Evolutionary conservation across 2,888 invertebrate species (phyloP).

Genomic region (Trachelus iudaicus): DNA sequence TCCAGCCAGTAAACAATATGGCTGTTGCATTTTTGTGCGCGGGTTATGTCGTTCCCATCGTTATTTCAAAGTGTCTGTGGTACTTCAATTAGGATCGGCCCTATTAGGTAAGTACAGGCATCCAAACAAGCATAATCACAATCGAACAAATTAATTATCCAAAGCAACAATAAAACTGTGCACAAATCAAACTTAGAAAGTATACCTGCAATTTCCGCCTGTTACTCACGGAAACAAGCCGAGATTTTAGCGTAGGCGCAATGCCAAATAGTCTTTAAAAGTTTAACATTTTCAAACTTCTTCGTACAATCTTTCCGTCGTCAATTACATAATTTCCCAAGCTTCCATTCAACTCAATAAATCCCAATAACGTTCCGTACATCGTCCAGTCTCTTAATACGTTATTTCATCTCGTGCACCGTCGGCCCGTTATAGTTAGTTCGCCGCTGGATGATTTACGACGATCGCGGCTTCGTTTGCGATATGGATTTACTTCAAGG

Average conservation of each 20-base stretch:
- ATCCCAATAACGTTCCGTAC: background rate
- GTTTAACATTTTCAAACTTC: background rate
- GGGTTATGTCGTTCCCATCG: slow-evolving; percentile 52
- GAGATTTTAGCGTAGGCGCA: slow-evolving; percentile 10
- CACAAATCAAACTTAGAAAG: background rate
- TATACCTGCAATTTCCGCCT: slow-evolving; percentile 12
- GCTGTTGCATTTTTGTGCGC: slow-evolving; percentile 50
- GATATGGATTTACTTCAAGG: background rate
- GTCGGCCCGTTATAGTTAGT: background rate
- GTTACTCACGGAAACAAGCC: slow-evolving; percentile 4
- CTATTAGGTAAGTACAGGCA: slow-evolving; percentile 16
- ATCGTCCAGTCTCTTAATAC: background rate
- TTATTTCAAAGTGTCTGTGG: slow-evolving; percentile 30
- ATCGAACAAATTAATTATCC: background rate
- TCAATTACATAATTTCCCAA: background rate
- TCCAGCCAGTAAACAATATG: slow-evolving; percentile 54
- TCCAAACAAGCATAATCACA: background rate
- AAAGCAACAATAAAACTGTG: background rate
- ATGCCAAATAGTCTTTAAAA: slow-evolving; percentile 10
- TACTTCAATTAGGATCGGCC: slow-evolving; percentile 19
- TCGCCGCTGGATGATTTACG: background rate
- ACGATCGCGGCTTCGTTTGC: background rate
- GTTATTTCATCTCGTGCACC: background rate
- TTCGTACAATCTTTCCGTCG: background rate
- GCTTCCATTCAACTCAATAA: background rate